Conservation (phyloP, 1,140 invertebrate species). For the Nephotettix cincticeps region DNA sequence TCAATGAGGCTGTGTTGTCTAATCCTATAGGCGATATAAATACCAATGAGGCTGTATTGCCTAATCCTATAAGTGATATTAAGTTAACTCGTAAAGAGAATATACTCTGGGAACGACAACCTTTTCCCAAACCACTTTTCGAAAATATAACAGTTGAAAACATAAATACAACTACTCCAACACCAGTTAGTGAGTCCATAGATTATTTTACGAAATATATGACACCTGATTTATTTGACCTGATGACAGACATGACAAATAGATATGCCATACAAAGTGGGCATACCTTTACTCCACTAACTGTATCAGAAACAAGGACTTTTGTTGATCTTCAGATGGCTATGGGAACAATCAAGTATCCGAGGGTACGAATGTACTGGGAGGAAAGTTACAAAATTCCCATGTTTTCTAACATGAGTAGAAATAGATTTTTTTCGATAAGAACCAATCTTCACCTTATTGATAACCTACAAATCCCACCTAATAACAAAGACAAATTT, state of each 20-base stretch:
- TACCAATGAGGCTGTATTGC: no score
- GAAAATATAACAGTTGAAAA: not conserved
- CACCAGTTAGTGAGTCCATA: not conserved
- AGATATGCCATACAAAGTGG: slow-evolving; percentile 1
- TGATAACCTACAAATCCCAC: slow-evolving; percentile 35
- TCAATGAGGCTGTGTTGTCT: no score
- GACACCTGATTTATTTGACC: not conserved
- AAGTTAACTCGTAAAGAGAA: not conserved
- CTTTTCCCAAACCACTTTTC: not conserved
- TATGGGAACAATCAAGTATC: slow-evolving; percentile 25
- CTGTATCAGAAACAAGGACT: slow-evolving; percentile 21
- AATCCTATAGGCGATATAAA: no score
- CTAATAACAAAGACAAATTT: slow-evolving; percentile 20
- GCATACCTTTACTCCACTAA: not conserved
- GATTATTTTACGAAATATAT: not conserved
- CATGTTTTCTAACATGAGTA: slow-evolving; percentile 21
- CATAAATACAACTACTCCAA: not conserved
- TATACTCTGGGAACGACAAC: not conserved
- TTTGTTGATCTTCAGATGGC: slow-evolving; percentile 24
- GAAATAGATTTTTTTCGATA: slow-evolving; percentile 23
- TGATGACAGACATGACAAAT: slow-evolving; percentile 5
- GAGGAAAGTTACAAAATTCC: slow-evolving; percentile 9
- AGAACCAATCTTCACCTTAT: slow-evolving; percentile 38
- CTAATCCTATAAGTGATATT: no score
- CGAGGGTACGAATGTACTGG: slow-evolving; percentile 21